Evolutionary conservation across 2,797 vertebrate species (phyloP), one percentile per base, ranked within the genome.

Genomic region (Cyprinodon diabolis): DNA sequence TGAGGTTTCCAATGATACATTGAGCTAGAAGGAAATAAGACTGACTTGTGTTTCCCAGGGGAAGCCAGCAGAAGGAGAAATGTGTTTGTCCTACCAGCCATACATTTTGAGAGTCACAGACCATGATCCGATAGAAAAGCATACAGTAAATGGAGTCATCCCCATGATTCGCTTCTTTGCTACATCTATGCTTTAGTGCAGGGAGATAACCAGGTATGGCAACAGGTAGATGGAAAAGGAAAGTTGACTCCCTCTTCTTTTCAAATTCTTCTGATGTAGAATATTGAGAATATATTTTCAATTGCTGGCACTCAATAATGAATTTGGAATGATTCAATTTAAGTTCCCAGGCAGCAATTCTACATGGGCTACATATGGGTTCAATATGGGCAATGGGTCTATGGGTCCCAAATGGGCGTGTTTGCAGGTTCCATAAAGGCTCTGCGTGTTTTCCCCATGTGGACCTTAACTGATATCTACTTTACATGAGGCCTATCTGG

Each of bases 61-160:
- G 21, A 45, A 71, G 63, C 56, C 35, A 2, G 43, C 60, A 11
- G 35, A 62, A 0, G 40, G 0, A 0, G 60, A 76, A 66, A 80
- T 74, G 74, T 76, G 56, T 69, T 45, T 65, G 82, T 73, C 73
- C 84, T 8, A 35, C 55, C 2, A 62, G 73, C 79, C 79, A 23
- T 80, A 82, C 75, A 77, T 83, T 84, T 71, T 60, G 45, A 51
- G 75, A 58, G 72, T 66, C 70, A n/a, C 3, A 71, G 83, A 75
- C 77, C 56, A 51, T 63, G 75, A 72, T 79, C 85, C 84, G 84
- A 80, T 84, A 86, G 86, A 83, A 82, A 25, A 82, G 82, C 85
- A 86, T 88, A 30, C 30, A 30, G 30, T 30, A 87, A 90, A 88
- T 77, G 83, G 91, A 92, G 91, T 93, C 91, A 92, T 89, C 87